Evolutionary conservation across 2,113 vertebrate genomes (phyloP).

Genomic region (Ia io): DNA sequence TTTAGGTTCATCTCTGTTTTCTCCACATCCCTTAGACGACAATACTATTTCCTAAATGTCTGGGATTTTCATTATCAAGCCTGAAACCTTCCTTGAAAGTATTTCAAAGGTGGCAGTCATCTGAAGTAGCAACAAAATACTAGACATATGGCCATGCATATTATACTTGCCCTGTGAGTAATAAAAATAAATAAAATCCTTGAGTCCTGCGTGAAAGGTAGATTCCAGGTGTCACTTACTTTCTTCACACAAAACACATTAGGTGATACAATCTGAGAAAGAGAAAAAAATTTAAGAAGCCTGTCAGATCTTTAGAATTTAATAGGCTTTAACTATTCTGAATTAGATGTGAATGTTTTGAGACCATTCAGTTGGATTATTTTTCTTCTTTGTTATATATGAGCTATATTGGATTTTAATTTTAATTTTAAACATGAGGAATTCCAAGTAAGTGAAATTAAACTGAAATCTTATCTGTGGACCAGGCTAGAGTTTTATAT

Average conservation of each 20-base stretch:
- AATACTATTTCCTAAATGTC: background rate
- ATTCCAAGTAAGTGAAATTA: constrained; percentile 64
- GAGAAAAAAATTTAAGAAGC: background rate
- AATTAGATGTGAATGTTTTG: constrained; percentile 43
- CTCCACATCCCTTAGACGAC: background rate
- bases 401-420: constrained; percentile 58
- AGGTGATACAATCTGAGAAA: constrained; percentile 35
- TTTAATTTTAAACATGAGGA: constrained; percentile 50
- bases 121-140: background rate
- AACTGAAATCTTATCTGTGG: constrained; percentile 56
- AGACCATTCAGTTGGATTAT: constrained; percentile 43
- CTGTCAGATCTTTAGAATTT: constrained; percentile 24
- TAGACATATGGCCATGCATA: background rate
- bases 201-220: background rate
- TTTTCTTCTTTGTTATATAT: constrained; percentile 57
- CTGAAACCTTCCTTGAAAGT: constrained; percentile 9
- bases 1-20: background rate
- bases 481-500: background rate
- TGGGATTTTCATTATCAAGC: background rate
- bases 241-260: constrained; percentile 13
- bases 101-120: background rate
- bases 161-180: background rate
- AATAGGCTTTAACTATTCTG: constrained; percentile 17
- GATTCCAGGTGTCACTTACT: constrained; percentile 1
- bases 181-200: constrained; percentile 29